A percentile compares a stretch with the other conserved stretches of the same genome.
Evolutionary conservation across 2,797 vertebrate species (phyloP).

Genomic region (Danio albolineatus): DNA sequence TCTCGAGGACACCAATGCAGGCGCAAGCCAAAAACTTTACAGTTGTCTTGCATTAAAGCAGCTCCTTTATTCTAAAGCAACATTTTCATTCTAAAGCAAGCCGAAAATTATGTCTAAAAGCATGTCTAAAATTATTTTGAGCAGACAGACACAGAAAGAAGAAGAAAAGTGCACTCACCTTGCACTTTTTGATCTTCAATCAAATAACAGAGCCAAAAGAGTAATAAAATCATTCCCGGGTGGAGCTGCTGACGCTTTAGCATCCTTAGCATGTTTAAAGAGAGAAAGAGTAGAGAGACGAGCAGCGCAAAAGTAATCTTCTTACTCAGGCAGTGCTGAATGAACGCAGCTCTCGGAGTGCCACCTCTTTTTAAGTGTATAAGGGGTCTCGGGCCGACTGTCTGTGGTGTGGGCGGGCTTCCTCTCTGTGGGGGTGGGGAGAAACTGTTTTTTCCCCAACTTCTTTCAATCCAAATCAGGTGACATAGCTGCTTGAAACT

Average conservation of each 20-base stretch:
- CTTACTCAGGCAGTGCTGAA: constrained; percentile 93
- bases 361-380: constrained; percentile 99
- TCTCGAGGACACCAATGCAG: constrained; percentile 41
- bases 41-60: constrained; percentile 17
- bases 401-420: constrained; percentile 97
- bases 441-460: constrained; percentile 77
- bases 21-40: constrained; percentile 55
- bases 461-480: constrained; percentile 92
- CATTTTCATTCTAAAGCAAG: not conserved
- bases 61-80: not conserved
- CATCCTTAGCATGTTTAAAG: constrained; percentile 88
- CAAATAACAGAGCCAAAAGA: constrained; percentile 91
- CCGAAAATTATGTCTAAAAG: not conserved
- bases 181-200: constrained; percentile 95
- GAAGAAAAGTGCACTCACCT: constrained; percentile 83
- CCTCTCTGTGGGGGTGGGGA: constrained; percentile 93
- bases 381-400: constrained; percentile 93
- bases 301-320: constrained; percentile 82
- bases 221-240: constrained; percentile 88
- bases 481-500: constrained; percentile 87
- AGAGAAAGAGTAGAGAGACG: constrained; percentile 76
- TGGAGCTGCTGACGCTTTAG: constrained; percentile 86
- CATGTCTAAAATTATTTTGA: not conserved
- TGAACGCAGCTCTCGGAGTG: constrained; percentile 97
- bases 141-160: not conserved